A percentile compares a stretch with the other conserved stretches of the same genome.
Conservation (phyloP, 2,113 vertebrate species). For the Eidolon helvum region DNA sequence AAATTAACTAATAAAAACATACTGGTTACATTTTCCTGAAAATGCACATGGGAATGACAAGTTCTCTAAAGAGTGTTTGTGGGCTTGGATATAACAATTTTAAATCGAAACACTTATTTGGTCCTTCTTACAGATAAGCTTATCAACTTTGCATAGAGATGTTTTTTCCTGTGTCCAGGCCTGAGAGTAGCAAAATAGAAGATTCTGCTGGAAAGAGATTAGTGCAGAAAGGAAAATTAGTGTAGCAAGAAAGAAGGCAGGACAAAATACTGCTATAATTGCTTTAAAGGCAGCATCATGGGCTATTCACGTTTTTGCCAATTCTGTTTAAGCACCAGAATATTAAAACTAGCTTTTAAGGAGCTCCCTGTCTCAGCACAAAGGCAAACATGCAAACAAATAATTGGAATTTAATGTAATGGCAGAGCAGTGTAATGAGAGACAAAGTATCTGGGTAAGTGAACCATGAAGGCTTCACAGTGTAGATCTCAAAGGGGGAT, state of each 20-base stretch:
- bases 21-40: not conserved
- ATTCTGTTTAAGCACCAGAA: not conserved
- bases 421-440: not conserved
- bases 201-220: not conserved
- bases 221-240: not conserved
- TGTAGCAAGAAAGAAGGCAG: not conserved
- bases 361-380: not conserved
- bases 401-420: not conserved
- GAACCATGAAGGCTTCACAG: not conserved
- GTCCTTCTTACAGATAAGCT: not conserved
- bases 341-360: constrained; percentile 24
- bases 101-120: not conserved
- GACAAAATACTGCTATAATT: not conserved
- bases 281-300: not conserved
- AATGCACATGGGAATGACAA: not conserved
- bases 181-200: not conserved
- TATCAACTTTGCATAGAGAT: not conserved
- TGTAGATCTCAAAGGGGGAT: not conserved
- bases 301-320: not conserved
- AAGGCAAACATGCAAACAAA: not conserved
- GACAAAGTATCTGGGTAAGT: not conserved
- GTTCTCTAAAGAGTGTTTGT: not conserved
- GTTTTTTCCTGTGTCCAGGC: not conserved
- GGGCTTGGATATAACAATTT: not conserved
- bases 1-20: not conserved